Evolutionary conservation across 2,888 invertebrate species (phyloP), one percentile per base, ranked within the genome.

Genomic region (Arctia plantaginis): DNA sequence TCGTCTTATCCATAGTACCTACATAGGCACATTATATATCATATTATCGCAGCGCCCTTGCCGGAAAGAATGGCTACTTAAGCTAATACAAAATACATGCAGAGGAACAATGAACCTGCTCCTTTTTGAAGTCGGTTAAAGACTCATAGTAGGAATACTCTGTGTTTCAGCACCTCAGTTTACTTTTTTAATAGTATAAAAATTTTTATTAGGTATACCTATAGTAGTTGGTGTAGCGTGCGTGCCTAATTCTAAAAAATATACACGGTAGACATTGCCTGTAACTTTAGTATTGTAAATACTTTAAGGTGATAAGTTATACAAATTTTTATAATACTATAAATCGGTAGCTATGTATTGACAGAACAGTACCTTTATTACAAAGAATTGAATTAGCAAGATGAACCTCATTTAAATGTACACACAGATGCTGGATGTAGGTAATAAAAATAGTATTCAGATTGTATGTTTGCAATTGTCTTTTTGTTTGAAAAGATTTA

Each of bases 211-310:
- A 59, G 69, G 69, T 67, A 67, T 66, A 33, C 3, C 3, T 51
- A 23, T 30, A 65, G 23, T 55, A n/a, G 44, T 71, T 13, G 39
- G 65, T 59, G 30, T 71, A 71, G 71, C 41, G 71, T 65, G 71
- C 44, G 71, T 74, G 74, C 74, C 74, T 74, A 74, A 74, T 66
- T 62, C 33, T 74, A 74, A 70, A 73, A 74, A 65, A 4, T 4
- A 55, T 70, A 70, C 69, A 70, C 35, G 69, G 74, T 59, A 70
- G 55, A 69, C 23, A 69, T 69, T 64, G 69, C 69, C 51, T 71
- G 62, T 59, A 66, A 73, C 27, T 69, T 67, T 62, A 69, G 64
- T 68, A 41, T 69, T 69, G 73, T 72, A 72, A 72, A 72, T 66
- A 72, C 62, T 72, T 59, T 44, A 62, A 47, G 64, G 47, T 47